Percentiles rank a stretch among this genome's conserved stretches.
Conservation (phyloP, 2,888 invertebrate species). For the Liopterus haemorrhoidalis region DNA sequence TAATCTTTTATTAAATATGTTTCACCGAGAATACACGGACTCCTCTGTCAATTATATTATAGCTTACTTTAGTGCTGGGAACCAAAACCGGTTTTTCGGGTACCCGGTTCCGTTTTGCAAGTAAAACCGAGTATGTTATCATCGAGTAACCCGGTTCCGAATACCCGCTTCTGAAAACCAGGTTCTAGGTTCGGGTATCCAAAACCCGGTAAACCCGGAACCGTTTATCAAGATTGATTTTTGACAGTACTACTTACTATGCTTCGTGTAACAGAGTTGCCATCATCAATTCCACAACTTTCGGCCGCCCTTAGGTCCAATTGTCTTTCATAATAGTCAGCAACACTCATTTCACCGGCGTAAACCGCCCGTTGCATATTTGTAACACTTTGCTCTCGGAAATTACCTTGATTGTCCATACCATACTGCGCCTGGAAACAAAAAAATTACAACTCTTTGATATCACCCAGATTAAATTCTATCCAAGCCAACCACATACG, state of each 20-base stretch:
- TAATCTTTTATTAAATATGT: no score
- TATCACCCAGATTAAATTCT: slow-evolving; percentile 8
- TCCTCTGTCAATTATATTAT: no score
- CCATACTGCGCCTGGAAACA: slow-evolving; percentile 69
- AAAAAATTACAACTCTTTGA: slow-evolving; percentile 1
- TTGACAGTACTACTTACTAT: slow-evolving; percentile 36
- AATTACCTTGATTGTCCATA: slow-evolving; percentile 83
- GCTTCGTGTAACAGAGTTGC: slow-evolving; percentile 76
- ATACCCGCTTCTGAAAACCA: no score
- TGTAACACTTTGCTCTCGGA: slow-evolving; percentile 68
- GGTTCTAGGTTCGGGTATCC: no score
- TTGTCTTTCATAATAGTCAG: slow-evolving; percentile 78
- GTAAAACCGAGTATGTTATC: no score
- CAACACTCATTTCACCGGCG: slow-evolving; percentile 77
- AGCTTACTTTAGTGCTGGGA: no score
- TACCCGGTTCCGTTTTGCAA: no score
- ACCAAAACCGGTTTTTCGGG: no score
- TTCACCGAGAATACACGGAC: no score
- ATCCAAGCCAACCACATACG: neutral
- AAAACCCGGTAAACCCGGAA: no score
- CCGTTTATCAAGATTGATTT: neutral
- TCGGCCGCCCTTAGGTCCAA: slow-evolving; percentile 69
- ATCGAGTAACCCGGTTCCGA: no score
- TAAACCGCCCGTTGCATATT: slow-evolving; percentile 79
- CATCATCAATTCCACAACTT: slow-evolving; percentile 74